A percentile compares a stretch with the other conserved stretches of the same genome.
Evolutionary conservation across 1,140 invertebrate genomes (phyloP).

Genomic region (Zaprionus tsacasi): DNA sequence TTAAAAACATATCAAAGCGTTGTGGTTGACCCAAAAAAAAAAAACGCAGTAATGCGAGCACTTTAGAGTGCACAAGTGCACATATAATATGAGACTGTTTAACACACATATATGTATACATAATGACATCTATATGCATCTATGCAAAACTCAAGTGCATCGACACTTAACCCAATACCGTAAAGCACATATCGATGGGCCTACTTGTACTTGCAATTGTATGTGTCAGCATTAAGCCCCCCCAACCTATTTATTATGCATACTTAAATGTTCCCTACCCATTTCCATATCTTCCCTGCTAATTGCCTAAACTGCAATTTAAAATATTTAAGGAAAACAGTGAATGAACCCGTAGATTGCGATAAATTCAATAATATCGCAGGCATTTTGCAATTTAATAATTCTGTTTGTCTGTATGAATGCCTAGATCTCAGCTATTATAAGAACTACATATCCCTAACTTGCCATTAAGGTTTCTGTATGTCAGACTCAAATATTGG

Average conservation of each 20-base stretch:
- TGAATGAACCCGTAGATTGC: background rate
- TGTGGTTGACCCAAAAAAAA: constrained; percentile 28
- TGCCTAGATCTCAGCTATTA: too few relatives aligned
- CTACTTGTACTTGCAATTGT: constrained; percentile 28
- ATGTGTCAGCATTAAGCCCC: constrained; percentile 56
- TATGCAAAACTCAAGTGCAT: constrained; percentile 15
- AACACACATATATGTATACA: constrained; percentile 15
- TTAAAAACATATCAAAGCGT: background rate
- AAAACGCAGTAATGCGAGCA: constrained; percentile 1
- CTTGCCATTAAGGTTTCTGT: too few relatives aligned
- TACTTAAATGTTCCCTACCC: background rate
- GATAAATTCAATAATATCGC: background rate
- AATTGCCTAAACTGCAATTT: background rate
- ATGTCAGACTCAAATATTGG: too few relatives aligned
- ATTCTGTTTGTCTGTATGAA: too few relatives aligned
- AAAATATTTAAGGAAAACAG: background rate
- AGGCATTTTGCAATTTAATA: background rate
- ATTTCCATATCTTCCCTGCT: background rate
- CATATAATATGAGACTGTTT: background rate
- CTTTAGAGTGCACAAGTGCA: constrained; percentile 6
- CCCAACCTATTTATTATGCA: background rate
- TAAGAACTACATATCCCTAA: too few relatives aligned
- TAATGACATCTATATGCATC: constrained; percentile 15
- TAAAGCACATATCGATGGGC: constrained; percentile 49
- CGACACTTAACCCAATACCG: constrained; percentile 66